Evolutionary conservation across 2,113 vertebrate species (phyloP), one percentile per base, ranked within the genome.

Genomic region (Illadopsis cleaveri): DNA sequence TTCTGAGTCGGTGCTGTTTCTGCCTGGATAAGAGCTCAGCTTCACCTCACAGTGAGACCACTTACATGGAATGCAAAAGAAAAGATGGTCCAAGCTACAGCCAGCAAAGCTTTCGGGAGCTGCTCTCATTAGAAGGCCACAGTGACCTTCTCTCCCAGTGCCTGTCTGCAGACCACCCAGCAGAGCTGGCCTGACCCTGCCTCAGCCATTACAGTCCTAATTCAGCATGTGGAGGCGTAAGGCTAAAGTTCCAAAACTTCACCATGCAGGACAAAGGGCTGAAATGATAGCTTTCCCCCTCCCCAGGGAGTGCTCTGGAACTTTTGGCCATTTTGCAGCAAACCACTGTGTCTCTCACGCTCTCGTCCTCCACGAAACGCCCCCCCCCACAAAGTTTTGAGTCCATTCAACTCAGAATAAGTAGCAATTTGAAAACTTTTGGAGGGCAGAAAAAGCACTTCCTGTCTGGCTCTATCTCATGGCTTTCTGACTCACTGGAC

Each of bases 71-170:
- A 33, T 0, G 1, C 28, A 7, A 38, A 28, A 66, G 51, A 79
- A 35, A 47, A 73, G 42, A 27, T 0, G 0, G 27, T 21, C 27
- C 0, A 1, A 66, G 47, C 62, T 45, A 31, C 1, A 5, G n/a
- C 11, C 16, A 33, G 54, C 38, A 31, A 70, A 72, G 21, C 16
- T 73, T 73, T 48, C 4, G 19, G 87, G 82, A 78, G 28, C 53
- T 82, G 70, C 73, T 82, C n/a, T 82, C 19, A 4, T 40, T 40
- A 13, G 44, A n/a, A 60, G 61, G 78, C 56, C 68, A 20, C 0
- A 0, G 37, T 8, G 27, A 54, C 44, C 12, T 6, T 27, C 37
- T 68, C 82, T 48, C 44, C 0, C 1, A 76, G 60, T 1, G 3
- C 53, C 27, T 21, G 25, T 58, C 77, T 69, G 47, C 53, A 92